phyloP scores from a whole-genome alignment of 2,888 invertebrate species.

The Leucoptera coffeella region DNA sequence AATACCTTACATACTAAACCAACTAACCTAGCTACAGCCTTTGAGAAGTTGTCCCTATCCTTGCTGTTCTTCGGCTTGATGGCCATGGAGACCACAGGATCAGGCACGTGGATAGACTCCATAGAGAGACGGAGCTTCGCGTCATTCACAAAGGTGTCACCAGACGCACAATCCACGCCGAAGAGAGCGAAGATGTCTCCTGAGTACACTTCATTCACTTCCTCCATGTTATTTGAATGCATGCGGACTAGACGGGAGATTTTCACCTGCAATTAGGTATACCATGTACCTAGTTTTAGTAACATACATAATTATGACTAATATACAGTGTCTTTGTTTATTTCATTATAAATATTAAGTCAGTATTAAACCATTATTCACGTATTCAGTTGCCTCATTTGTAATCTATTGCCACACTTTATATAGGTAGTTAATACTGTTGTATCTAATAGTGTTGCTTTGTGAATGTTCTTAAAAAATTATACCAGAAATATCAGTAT shows the following conservation, averaged over 20 bases:
- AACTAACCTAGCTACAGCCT: slow-evolving; percentile 73
- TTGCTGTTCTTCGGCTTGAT: slow-evolving; percentile 79
- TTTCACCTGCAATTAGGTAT: slow-evolving; percentile 49
- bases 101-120: slow-evolving; percentile 95
- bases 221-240: slow-evolving; percentile 96
- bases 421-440: too few species aligned
- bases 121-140: slow-evolving; percentile 70
- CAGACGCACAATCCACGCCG: slow-evolving; percentile 97
- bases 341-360: too few species aligned
- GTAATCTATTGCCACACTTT: too few species aligned
- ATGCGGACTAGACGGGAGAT: slow-evolving; percentile 85
- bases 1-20: too few species aligned
- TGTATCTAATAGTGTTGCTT: neutral
- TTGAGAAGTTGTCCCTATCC: slow-evolving; percentile 90
- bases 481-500: too few species aligned
- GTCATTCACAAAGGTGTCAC: slow-evolving; percentile 89
- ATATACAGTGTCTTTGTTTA: too few species aligned
- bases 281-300: too few species aligned
- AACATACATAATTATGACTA: too few species aligned
- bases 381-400: too few species aligned
- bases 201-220: slow-evolving; percentile 84
- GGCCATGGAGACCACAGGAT: slow-evolving; percentile 98
- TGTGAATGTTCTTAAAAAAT: too few species aligned
- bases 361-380: too few species aligned
- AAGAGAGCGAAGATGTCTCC: slow-evolving; percentile 98